Conservation (phyloP, 2,113 vertebrate genomes). For the Crotalus helleri region DNA sequence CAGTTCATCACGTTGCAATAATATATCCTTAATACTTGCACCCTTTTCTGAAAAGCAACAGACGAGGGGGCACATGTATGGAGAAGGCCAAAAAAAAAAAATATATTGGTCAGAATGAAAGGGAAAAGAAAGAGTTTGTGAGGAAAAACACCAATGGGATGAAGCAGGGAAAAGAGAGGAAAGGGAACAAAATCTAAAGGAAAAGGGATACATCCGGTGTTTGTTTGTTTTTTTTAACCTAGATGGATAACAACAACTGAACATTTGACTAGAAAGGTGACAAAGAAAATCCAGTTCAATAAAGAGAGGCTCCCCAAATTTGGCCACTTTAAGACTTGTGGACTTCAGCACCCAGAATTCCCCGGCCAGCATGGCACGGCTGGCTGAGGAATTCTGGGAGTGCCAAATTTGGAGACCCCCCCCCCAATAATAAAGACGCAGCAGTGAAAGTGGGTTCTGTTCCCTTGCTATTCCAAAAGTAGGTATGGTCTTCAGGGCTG, state of each 20-base stretch:
- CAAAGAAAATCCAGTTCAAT: conserved; percentile 32
- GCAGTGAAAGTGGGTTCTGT: conserved; percentile 88
- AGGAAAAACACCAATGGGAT: background rate
- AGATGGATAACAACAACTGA: conserved; percentile 46
- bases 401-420: background rate
- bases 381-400: too few species aligned
- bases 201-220: background rate
- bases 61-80: background rate
- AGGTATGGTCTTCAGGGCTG: conserved; percentile 82
- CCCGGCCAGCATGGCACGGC: too few species aligned
- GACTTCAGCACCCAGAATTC: too few species aligned
- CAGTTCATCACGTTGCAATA: background rate
- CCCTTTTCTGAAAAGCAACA: conserved; percentile 24
- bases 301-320: background rate
- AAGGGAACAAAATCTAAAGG: background rate
- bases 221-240: conserved; percentile 21
- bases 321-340: too few species aligned
- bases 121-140: background rate
- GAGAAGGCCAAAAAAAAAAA: conserved; percentile 47
- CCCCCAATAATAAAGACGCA: conserved; percentile 2
- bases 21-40: conserved; percentile 10
- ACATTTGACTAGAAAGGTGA: conserved; percentile 61
- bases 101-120: background rate
- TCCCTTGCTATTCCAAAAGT: conserved; percentile 87
- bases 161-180: background rate